Base-by-base conservation (phyloP, 1,140 invertebrate species). In the Lepidotrigona ventralis region DNA sequence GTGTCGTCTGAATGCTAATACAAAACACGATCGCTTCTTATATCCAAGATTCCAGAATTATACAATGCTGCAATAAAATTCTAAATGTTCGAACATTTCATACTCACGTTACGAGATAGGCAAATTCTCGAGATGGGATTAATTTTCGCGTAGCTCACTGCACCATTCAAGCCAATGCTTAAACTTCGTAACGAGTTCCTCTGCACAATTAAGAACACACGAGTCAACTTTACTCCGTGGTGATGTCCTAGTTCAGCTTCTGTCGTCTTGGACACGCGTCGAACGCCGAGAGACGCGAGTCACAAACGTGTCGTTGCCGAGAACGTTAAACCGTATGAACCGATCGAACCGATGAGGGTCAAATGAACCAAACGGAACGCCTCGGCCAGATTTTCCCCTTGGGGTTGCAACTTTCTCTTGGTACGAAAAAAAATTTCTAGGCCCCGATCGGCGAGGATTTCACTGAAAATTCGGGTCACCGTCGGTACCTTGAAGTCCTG, bases 401-500 rank as follows among this genome's bases (percentile, higher is more conserved):
- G 15, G 79, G 58, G 56, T 71, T 85, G 74, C 83, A 75, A 60
- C 87, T 88, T 88, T 88, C 87, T 79, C 87, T 88, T 85, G 51
- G 71, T 64, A 78, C 79, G 73, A 88, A 88, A 88, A 88, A 88
- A 88, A 88, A 74, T 82, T 39, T 9, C 60, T 8, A 39, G 60
- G 76, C 0, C 6, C 51, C 63, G 82, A 78, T 63, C 54, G 33
- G 39, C 6, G 15, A 39, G 58, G 73, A 82, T 85, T 79, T 85
- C 60, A 58, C 68, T 51, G 63, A 87, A 68, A 80, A 80, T 79
- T 72, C n/a, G 33, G 78, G 39, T 51, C 75, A 54, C 46, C 33
- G 2, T 0, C 46, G 58, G 56, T n/a, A 21, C 12, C 29, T 12
- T 21, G 51, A 2, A 26, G 29, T 11, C n/a, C 23, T 19, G 58